A percentile compares a stretch with the other conserved stretches of the same genome.
Conservation (phyloP, 92 coral and sea anemone genomes). For the Zoanthus sociatus region DNA sequence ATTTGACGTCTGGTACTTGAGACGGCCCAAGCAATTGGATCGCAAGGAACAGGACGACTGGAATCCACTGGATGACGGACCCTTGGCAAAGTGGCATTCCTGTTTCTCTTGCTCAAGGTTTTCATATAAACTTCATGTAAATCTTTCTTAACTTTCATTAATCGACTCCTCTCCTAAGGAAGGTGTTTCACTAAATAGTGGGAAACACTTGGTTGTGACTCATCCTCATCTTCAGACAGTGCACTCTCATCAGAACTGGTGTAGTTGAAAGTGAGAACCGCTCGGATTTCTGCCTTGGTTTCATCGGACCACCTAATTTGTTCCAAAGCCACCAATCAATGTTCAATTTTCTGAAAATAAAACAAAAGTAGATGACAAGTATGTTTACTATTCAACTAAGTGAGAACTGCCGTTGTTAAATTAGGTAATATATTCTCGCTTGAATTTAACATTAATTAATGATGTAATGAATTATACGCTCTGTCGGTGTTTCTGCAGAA, state of each 20-base stretch:
- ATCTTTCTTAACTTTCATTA: background rate
- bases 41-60: background rate
- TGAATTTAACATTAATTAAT: too few relatives aligned
- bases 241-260: slow-evolving; percentile 34
- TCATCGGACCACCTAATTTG: background rate
- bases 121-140: slow-evolving; percentile 22
- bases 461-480: too few relatives aligned
- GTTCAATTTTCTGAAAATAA: slow-evolving; percentile 12
- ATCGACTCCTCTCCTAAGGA: too few relatives aligned
- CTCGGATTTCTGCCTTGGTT: background rate
- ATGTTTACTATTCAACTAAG: background rate
- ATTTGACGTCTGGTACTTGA: background rate
- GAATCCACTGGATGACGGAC: background rate
- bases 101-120: background rate
- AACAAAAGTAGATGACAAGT: background rate
- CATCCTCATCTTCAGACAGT: slow-evolving; percentile 39
- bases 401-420: too few relatives aligned
- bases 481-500: too few relatives aligned
- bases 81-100: background rate
- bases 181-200: too few relatives aligned
- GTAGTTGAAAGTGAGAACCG: background rate
- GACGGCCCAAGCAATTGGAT: background rate
- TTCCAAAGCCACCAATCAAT: slow-evolving; percentile 12
- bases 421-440: too few relatives aligned
- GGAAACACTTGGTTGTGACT: too few relatives aligned